phyloP scores from a whole-genome alignment of 2,113 vertebrate genomes.

The Pomatorhinus ruficollis region DNA sequence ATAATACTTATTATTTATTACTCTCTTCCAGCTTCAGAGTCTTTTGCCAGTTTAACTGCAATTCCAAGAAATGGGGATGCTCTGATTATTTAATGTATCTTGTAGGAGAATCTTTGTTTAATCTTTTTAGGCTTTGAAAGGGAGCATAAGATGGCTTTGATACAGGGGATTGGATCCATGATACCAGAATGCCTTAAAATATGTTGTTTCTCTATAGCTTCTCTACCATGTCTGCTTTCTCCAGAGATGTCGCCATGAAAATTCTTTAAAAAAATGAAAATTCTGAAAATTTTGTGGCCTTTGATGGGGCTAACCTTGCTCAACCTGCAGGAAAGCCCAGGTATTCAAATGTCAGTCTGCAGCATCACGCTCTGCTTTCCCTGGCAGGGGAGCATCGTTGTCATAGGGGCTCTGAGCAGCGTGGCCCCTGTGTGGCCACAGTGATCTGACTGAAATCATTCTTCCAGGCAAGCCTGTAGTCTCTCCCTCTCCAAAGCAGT shows the following conservation, averaged over 20 bases:
- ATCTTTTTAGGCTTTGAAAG: neutral
- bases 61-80: neutral
- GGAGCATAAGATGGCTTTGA: neutral
- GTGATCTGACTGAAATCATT: neutral
- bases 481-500: neutral
- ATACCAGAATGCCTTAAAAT: neutral
- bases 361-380: rapidly evolving
- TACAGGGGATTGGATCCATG: neutral
- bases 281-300: too few species aligned
- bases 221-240: neutral
- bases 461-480: neutral
- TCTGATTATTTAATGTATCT: neutral
- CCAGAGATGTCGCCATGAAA: neutral
- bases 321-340: neutral
- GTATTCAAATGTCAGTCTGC: neutral
- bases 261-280: too few species aligned
- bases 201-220: neutral
- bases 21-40: neutral
- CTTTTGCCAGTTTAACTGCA: neutral
- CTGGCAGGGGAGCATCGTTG: neutral
- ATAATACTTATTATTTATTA: neutral
- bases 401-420: neutral
- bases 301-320: neutral
- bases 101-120: neutral
- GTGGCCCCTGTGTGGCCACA: neutral